phyloP scores from a whole-genome alignment of 2,797 vertebrate genomes.

The Tympanoctomys barrerae region DNA sequence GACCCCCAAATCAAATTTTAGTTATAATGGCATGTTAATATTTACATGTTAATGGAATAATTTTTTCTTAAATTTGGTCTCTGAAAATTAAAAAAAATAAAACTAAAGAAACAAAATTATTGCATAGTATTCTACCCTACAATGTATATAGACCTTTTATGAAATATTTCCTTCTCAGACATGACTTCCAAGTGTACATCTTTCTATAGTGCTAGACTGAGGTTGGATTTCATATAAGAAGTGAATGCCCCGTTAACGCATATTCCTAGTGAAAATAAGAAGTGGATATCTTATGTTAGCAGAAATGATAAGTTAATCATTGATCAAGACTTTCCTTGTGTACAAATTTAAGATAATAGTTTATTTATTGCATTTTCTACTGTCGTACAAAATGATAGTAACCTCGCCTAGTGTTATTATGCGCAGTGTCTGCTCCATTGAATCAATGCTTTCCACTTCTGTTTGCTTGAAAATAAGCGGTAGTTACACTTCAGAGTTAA shows the following conservation, averaged over 20 bases:
- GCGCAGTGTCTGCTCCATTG: background rate
- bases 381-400: conserved; percentile 34
- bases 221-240: background rate
- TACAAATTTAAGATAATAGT: conserved; percentile 18
- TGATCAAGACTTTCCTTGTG: background rate
- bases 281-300: background rate
- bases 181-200: background rate
- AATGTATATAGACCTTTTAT: background rate
- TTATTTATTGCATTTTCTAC: conserved; percentile 18
- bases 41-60: background rate
- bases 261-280: background rate
- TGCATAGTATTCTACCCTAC: accelerated
- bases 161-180: background rate
- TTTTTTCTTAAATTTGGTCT: background rate
- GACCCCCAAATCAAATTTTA: background rate
- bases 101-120: background rate
- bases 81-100: background rate
- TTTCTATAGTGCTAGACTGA: background rate
- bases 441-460: background rate
- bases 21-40: background rate
- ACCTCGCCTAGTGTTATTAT: background rate
- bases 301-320: conserved; percentile 35
- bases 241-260: background rate
- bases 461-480: conserved; percentile 18
- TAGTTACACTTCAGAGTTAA: conserved; percentile 41